These are phyloP conservation scores for Platysteira castanea DNA, from an alignment of 2,113 vertebrate genomes.

Conservation along the genomic window DNA sequence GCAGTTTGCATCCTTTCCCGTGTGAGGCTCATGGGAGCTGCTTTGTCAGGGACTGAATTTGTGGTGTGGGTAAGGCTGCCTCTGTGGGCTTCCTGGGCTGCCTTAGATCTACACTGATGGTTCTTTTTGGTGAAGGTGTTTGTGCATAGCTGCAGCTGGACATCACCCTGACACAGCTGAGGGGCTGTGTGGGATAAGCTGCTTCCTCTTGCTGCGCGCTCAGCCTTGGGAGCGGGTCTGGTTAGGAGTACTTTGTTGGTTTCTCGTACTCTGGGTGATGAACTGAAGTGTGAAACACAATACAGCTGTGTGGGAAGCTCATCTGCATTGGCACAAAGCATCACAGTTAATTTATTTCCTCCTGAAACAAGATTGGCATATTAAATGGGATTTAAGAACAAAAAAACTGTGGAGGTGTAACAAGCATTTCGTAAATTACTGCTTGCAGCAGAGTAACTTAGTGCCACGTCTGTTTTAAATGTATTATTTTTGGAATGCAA, in stretches of 20 bases:
- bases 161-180: background rate
- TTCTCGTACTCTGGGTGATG: constrained; percentile 15
- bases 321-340: constrained; percentile 62
- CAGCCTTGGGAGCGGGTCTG: background rate
- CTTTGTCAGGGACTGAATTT: rapidly evolving
- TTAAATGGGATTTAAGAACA: constrained; percentile 52
- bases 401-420: constrained; percentile 54
- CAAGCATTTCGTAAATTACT: constrained; percentile 33
- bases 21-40: rapidly evolving
- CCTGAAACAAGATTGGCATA: constrained; percentile 49
- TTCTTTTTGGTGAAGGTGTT: background rate
- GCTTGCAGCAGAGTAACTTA: constrained; percentile 5
- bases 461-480: background rate
- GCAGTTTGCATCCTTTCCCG: background rate
- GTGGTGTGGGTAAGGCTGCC: background rate
- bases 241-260: background rate
- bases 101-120: background rate
- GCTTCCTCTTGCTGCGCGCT: background rate
- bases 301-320: constrained; percentile 63
- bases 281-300: constrained; percentile 20
- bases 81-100: background rate
- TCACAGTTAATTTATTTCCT: constrained; percentile 61
- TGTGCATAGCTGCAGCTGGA: background rate
- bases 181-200: background rate
- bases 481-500: background rate